phyloP scores from a whole-genome alignment of 2,888 invertebrate species.

The Leptinotarsa juncta region DNA sequence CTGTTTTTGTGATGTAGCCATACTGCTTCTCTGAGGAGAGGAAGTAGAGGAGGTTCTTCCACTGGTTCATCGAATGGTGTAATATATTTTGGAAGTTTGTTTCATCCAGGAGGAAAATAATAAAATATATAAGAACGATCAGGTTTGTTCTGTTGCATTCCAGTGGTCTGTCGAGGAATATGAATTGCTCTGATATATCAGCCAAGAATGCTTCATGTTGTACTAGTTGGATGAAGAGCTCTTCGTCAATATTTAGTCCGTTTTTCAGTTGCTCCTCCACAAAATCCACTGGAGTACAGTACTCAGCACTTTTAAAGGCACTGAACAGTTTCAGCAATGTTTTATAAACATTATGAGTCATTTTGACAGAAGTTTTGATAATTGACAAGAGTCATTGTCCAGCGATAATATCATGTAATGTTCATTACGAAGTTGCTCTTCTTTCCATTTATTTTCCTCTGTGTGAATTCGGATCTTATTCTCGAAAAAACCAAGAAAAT shows the following conservation, averaged over 20 bases:
- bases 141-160: slow-evolving; percentile 47
- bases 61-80: slow-evolving; percentile 47
- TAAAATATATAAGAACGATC: slow-evolving; percentile 49
- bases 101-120: slow-evolving; percentile 56
- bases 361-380: slow-evolving; percentile 34
- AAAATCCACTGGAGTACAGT: slow-evolving; percentile 51
- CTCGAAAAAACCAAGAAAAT: too few species aligned
- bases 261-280: slow-evolving; percentile 41
- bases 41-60: slow-evolving; percentile 62
- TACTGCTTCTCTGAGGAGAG: slow-evolving; percentile 67
- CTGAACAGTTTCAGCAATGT: slow-evolving; percentile 48
- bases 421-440: too few species aligned
- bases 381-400: not conserved
- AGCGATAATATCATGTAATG: too few species aligned
- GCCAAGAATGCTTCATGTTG: slow-evolving; percentile 54
- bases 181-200: slow-evolving; percentile 48
- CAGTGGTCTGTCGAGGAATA: slow-evolving; percentile 41
- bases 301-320: slow-evolving; percentile 42
- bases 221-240: slow-evolving; percentile 49
- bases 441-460: too few species aligned
- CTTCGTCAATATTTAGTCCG: slow-evolving; percentile 35
- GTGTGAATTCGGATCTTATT: too few species aligned
- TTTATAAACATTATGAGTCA: slow-evolving; percentile 44
- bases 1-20: slow-evolving; percentile 66
- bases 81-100: slow-evolving; percentile 49